Base-by-base conservation (phyloP, 2,888 invertebrate genomes). In the Punctoribates punctum region DNA sequence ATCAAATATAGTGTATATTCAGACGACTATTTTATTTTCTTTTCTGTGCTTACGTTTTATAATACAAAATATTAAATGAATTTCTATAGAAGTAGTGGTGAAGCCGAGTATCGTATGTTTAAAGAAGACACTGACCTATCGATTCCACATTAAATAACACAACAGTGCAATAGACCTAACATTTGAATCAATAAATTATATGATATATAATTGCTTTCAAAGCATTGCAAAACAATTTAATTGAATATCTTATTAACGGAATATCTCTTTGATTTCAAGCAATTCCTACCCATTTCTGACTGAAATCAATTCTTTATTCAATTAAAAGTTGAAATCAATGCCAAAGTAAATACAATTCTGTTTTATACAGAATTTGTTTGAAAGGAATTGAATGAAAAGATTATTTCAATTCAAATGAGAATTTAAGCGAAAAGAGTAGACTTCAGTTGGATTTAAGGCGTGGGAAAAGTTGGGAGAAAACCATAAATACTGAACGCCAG, bases 401-500 rank as follows among this genome's bases (percentile, higher is more conserved):
- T 34, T 34, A n/a, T 34, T 34, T 34, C 34, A 34, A 34, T 34
- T 34, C 34, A 34, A 34, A 34, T 34, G 34, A 34, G 34, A 34
- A 34, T 34, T 34, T 34, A 17, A 48, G 48, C 13, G 3, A 20
- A 20, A 54, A 54, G n/a, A 17, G 54, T 54, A 20, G 54, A 57
- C 25, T 11, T 57, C 23, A 13, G 25, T 25, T 25, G 23, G 25
- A 34, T 65, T 65, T 34, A 65, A 70, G 70, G 70, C 42, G 70
- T 70, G 70, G 70, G 70, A 70, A 70, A 70, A 70, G n/a, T 70
- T 70, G 46, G 42, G 70, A 70, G 42, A 70, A 70, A 70, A 70
- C 17, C 70, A 70, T 70, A 70, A 70, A 70, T 70, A n/a, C 20
- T 20, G 17, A 70, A 2, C 15, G 70, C 70, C n/a, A 15, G 46